phyloP scores from a whole-genome alignment of 2,113 vertebrate genomes.

The Mandrillus leucophaeus region DNA sequence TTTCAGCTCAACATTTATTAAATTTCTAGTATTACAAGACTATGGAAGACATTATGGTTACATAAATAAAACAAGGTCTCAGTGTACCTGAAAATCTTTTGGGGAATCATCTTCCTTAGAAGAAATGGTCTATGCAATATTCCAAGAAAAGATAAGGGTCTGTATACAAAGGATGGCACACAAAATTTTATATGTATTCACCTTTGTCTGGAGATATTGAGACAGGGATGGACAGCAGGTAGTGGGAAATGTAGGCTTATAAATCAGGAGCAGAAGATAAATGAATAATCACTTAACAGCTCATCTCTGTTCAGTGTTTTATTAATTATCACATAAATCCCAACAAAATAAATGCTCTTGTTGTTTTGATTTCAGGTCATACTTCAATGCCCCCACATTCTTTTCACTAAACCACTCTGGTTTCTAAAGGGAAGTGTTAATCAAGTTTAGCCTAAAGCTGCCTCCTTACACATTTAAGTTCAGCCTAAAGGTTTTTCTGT shows the following conservation, averaged over 20 bases:
- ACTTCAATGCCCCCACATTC: not conserved
- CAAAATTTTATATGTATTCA: not conserved
- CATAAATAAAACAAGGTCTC: not conserved
- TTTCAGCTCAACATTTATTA: conserved; percentile 29
- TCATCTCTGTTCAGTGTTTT: not conserved
- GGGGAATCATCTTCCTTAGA: not conserved
- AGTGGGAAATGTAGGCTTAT: not conserved
- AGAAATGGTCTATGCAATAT: not conserved
- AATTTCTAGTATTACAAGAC: conserved; percentile 22
- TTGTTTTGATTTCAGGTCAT: not conserved
- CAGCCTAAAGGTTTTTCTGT: too few relatives aligned
- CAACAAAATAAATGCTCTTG: not conserved
- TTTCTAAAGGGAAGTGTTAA: not conserved
- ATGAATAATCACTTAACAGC: not conserved
- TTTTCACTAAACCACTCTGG: conserved; percentile 22
- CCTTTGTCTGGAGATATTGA: not conserved
- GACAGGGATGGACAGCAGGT: not conserved
- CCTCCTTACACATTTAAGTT: too few relatives aligned
- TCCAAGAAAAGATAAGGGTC: conserved; percentile 8
- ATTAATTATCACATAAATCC: not conserved
- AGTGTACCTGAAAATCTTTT: not conserved
- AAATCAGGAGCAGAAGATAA: not conserved
- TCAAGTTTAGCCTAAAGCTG: too few relatives aligned
- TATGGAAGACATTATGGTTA: not conserved
- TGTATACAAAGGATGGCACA: not conserved